phyloP scores from a whole-genome alignment of 1,140 invertebrate species.

The Cydia amplana region DNA sequence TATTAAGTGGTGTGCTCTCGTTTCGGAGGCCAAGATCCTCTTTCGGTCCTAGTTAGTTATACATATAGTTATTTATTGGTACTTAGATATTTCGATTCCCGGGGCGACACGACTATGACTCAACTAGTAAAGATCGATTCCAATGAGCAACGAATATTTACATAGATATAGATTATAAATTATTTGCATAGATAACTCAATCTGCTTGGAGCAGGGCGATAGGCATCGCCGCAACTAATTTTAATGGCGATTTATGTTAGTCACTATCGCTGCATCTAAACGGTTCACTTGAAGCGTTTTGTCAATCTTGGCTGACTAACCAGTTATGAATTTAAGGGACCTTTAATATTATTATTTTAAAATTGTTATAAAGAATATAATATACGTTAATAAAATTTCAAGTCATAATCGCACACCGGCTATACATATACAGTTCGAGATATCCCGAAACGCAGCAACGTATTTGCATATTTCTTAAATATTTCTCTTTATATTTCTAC shows the following conservation, averaged over 20 bases:
- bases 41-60: too few relatives aligned
- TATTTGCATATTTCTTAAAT: too few relatives aligned
- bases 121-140: constrained; percentile 8
- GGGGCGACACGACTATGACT: constrained; percentile 1
- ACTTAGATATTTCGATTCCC: background rate
- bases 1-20: too few relatives aligned
- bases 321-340: background rate
- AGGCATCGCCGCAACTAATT: constrained; percentile 33
- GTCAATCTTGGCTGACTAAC: constrained; percentile 3
- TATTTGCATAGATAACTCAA: constrained; percentile 40
- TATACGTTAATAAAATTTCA: too few relatives aligned
- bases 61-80: background rate
- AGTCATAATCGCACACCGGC: too few relatives aligned
- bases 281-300: constrained; percentile 20
- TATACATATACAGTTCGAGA: too few relatives aligned
- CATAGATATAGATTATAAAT: constrained; percentile 15
- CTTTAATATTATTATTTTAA: background rate
- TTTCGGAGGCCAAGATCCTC: too few relatives aligned
- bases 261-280: constrained; percentile 14
- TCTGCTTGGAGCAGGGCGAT: constrained; percentile 20
- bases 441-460: too few relatives aligned
- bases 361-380: too few relatives aligned
- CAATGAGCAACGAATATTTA: constrained; percentile 7
- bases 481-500: too few relatives aligned
- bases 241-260: constrained; percentile 35